Evolutionary conservation across 2,113 vertebrate species (phyloP).

Genomic region (Silurus glanis): DNA sequence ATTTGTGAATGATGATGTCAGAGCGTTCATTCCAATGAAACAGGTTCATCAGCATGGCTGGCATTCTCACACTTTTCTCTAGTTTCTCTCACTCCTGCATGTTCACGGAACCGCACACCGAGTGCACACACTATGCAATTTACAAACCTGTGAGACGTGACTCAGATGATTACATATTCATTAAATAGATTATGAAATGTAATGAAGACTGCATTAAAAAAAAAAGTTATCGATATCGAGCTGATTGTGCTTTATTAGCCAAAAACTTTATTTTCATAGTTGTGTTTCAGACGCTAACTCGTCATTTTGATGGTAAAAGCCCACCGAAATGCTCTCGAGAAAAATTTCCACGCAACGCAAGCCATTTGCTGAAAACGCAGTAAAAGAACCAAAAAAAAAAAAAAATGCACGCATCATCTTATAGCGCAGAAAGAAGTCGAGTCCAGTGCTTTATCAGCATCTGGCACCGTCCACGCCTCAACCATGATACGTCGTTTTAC

Average conservation of each 20-base stretch:
- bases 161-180: neutral
- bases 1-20: conserved; percentile 66
- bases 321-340: neutral
- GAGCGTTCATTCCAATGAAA: conserved; percentile 65
- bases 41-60: conserved; percentile 67
- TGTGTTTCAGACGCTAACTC: neutral
- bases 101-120: neutral
- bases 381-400: neutral
- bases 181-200: neutral
- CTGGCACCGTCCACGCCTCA: neutral
- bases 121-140: neutral
- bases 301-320: neutral
- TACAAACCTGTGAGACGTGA: neutral
- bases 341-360: neutral
- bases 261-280: neutral
- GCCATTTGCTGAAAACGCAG: neutral
- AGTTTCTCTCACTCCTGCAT: neutral
- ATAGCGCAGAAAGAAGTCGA: neutral
- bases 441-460: neutral
- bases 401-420: neutral
- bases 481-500: neutral
- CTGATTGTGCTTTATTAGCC: neutral
- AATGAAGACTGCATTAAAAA: too few relatives aligned
- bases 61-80: conserved; percentile 32
- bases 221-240: too few relatives aligned